A percentile compares a stretch with the other conserved stretches of the same genome.
These are phyloP conservation scores for Bergia puertoricense DNA, from an alignment of 92 coral and sea anemone genomes.

Conservation along the genomic window DNA sequence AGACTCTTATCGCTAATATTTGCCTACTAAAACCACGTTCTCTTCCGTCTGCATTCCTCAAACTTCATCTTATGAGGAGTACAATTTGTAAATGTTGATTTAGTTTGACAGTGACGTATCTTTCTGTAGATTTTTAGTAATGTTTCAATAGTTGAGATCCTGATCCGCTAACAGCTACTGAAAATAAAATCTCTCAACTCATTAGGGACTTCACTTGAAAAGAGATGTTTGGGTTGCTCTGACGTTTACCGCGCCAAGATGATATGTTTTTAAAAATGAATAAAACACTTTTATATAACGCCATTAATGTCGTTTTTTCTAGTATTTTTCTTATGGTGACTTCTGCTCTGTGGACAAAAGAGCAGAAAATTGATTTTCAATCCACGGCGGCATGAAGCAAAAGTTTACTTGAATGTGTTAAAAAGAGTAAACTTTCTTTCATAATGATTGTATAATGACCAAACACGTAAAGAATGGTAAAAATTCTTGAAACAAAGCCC, in stretches of 20 bases:
- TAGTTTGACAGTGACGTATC: neutral
- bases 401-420: neutral
- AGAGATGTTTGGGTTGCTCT: neutral
- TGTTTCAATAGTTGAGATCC: neutral
- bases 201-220: neutral
- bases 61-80: neutral
- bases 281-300: neutral
- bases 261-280: too few species aligned
- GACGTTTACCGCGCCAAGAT: neutral
- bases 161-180: neutral
- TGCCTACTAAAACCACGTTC: neutral
- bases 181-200: neutral
- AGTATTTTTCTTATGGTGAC: neutral
- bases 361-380: neutral
- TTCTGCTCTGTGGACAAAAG: neutral
- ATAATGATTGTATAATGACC: neutral
- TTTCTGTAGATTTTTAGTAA: too few species aligned
- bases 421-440: neutral
- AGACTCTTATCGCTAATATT: conserved; percentile 4
- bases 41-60: neutral
- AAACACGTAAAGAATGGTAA: neutral
- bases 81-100: neutral
- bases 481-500: neutral
- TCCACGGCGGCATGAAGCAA: neutral
- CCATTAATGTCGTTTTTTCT: too few species aligned